These are phyloP conservation scores for Chromis chromis DNA, from an alignment of 2,797 vertebrate genomes.

Conservation along the genomic window DNA sequence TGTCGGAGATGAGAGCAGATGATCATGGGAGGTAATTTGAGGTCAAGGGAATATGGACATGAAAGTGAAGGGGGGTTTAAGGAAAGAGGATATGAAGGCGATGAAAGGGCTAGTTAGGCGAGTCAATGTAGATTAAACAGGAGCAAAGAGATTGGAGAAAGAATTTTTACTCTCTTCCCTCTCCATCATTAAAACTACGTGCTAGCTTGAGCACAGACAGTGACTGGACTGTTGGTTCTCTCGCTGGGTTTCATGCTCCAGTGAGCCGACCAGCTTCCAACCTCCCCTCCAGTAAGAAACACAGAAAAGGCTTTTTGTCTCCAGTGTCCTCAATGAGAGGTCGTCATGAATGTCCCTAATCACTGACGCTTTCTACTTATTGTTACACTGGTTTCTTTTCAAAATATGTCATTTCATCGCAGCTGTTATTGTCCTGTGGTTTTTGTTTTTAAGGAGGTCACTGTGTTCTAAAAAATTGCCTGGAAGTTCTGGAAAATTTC, in stretches of 20 bases:
- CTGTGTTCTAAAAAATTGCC: too few species aligned
- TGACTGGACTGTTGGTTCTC: slow-evolving; percentile 60
- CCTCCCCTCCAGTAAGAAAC: slow-evolving; percentile 61
- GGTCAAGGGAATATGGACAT: slow-evolving; percentile 43
- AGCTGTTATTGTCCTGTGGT: not conserved
- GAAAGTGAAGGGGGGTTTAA: slow-evolving; percentile 27
- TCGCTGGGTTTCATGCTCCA: slow-evolving; percentile 67
- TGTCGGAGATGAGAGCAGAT: slow-evolving; percentile 28
- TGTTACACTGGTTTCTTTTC: slow-evolving; percentile 30
- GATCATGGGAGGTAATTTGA: slow-evolving; percentile 51
- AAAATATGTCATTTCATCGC: slow-evolving; percentile 30
- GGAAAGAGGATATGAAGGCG: slow-evolving; percentile 35
- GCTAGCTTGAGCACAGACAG: slow-evolving; percentile 73
- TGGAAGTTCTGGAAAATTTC: too few species aligned
- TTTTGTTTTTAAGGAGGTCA: slow-evolving; percentile 37
- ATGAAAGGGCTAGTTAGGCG: slow-evolving; percentile 39
- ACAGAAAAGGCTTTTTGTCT: slow-evolving; percentile 69
- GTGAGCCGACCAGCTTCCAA: slow-evolving; percentile 60
- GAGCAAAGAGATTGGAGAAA: slow-evolving; percentile 43
- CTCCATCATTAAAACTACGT: slow-evolving; percentile 73
- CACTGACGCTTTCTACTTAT: slow-evolving; percentile 30
- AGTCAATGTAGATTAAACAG: slow-evolving; percentile 53
- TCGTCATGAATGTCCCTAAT: slow-evolving; percentile 52
- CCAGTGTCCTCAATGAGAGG: slow-evolving; percentile 59
- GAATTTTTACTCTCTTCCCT: slow-evolving; percentile 32